Percentiles rank a stretch among this genome's conserved stretches.
These are phyloP conservation scores for Vulpes ferrilata DNA, from an alignment of 2,113 vertebrate genomes.

Conservation along the genomic window DNA sequence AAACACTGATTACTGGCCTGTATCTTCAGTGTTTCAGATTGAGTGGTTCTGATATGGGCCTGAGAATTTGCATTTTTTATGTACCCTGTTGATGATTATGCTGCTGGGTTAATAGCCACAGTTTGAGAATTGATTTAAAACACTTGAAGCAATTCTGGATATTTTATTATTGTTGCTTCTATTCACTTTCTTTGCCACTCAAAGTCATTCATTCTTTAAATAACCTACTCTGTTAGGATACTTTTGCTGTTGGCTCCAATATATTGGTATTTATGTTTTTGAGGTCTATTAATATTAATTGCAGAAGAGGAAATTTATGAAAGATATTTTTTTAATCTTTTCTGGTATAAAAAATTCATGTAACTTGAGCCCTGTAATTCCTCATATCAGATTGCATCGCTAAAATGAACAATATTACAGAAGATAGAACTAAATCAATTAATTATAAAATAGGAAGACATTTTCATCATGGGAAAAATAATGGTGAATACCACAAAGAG, in stretches of 20 bases:
- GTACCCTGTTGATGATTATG: background rate
- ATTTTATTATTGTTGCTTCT: background rate
- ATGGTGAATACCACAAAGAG: background rate
- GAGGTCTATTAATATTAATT: background rate
- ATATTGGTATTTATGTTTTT: background rate
- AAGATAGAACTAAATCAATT: background rate
- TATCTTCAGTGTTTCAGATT: background rate
- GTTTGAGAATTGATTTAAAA: background rate
- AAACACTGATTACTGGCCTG: background rate
- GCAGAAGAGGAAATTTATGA: background rate
- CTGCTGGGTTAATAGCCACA: background rate
- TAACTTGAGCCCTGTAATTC: background rate
- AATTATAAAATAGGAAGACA: background rate
- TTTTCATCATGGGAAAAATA: background rate
- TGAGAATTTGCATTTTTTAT: background rate
- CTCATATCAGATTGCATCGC: background rate
- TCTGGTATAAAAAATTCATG: background rate
- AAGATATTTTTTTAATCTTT: constrained; percentile 1
- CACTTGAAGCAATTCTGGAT: background rate
- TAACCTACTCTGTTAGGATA: background rate
- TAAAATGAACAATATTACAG: background rate
- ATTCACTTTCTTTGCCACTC: background rate
- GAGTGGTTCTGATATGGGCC: background rate
- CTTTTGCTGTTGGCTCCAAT: background rate
- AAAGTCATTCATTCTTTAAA: background rate